A percentile compares a stretch with the other conserved stretches of the same genome.
Evolutionary conservation across 2,113 vertebrate genomes (phyloP).

Genomic region (Etheostoma cragini): DNA sequence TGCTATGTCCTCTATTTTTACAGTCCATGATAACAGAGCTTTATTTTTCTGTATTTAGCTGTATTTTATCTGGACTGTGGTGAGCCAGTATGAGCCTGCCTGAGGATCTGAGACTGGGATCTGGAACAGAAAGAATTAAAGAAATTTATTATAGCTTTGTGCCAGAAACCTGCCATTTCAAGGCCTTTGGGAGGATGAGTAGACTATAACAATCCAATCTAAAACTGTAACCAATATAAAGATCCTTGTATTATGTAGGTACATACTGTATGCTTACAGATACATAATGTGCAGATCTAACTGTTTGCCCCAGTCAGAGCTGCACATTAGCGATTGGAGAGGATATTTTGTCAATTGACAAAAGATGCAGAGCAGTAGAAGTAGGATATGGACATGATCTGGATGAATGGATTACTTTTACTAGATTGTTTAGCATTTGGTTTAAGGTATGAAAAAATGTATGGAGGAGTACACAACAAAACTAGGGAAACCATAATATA

Average conservation of each 20-base stretch:
- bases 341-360: neutral
- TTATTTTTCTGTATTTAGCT: too few relatives aligned
- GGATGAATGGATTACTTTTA: neutral
- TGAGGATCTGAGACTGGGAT: neutral
- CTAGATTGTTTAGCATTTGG: neutral
- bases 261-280: too few relatives aligned
- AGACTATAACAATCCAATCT: conserved; percentile 3
- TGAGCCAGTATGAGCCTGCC: neutral
- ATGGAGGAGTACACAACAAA: neutral
- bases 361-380: neutral
- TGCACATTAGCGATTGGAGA: neutral
- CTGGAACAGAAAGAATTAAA: neutral
- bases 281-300: neutral
- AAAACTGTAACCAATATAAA: neutral
- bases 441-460: neutral
- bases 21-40: too few relatives aligned
- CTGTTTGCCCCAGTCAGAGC: conserved; percentile 1
- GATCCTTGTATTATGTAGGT: neutral
- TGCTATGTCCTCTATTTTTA: too few relatives aligned
- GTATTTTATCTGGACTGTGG: neutral
- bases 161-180: neutral
- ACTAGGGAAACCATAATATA: neutral
- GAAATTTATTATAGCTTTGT: neutral
- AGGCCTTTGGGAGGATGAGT: neutral
- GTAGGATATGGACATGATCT: too few relatives aligned